A percentile compares a stretch with the other conserved stretches of the same genome.
Evolutionary conservation across 2,888 invertebrate species (phyloP).

Genomic region (Neelides folsomi): DNA sequence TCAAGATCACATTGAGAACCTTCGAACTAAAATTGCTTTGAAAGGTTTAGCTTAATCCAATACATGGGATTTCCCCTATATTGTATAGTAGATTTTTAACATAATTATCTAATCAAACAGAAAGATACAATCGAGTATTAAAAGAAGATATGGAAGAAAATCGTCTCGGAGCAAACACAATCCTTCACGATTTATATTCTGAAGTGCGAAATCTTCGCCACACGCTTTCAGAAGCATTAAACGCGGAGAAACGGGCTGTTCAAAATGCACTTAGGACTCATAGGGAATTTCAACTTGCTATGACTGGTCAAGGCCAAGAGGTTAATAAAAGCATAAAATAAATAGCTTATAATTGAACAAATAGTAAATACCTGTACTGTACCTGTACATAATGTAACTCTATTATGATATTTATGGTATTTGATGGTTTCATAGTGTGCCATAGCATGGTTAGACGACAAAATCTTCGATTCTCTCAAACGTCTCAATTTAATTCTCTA

Average conservation of each 20-base stretch:
- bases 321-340: conserved; percentile 1
- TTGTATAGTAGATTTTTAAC: no score
- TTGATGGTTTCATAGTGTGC: conserved; percentile 13
- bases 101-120: not conserved
- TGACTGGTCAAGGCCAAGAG: conserved; percentile 17
- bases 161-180: conserved; percentile 21
- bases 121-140: conserved; percentile 27
- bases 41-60: conserved; percentile 13
- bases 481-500: conserved; percentile 26
- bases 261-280: conserved; percentile 30
- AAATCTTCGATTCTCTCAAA: conserved; percentile 30
- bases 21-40: conserved; percentile 29
- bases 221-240: conserved; percentile 22
- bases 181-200: conserved; percentile 23
- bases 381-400: no score
- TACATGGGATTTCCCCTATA: no score
- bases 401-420: no score
- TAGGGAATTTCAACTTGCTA: conserved; percentile 29
- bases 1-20: conserved; percentile 31
- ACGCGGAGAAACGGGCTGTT: conserved; percentile 27
- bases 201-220: conserved; percentile 26
- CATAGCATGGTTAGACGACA: conserved; percentile 32
- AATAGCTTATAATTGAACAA: no score
- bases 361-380: no score
- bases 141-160: conserved; percentile 29